These are phyloP conservation scores for Encarsia formosa DNA, from an alignment of 2,888 invertebrate genomes.

Conservation along the genomic window DNA sequence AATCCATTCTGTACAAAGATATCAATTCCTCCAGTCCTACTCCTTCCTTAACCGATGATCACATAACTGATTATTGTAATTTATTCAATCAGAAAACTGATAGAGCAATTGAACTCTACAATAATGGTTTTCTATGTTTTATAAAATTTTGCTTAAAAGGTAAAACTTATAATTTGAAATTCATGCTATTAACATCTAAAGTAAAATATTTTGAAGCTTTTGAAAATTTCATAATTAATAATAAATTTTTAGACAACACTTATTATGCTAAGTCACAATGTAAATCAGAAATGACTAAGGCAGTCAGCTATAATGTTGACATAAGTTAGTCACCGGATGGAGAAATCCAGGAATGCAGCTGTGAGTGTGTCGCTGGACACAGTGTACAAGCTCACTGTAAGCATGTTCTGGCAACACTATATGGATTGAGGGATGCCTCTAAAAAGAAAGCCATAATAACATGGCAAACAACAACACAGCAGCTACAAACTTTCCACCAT, in stretches of 20 bases:
- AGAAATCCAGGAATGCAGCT: background rate
- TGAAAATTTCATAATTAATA: background rate
- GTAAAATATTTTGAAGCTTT: too few species aligned
- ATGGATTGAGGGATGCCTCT: background rate
- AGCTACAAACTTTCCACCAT: conserved; percentile 12
- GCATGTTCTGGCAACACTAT: background rate
- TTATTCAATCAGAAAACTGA: background rate
- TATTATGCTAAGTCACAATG: conserved; percentile 1
- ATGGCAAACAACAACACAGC: background rate
- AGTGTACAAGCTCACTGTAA: conserved; percentile 9
- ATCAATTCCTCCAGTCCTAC: background rate
- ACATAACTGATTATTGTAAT: background rate
- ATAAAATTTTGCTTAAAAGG: background rate
- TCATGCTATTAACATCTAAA: too few species aligned
- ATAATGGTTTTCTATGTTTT: background rate
- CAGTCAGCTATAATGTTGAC: background rate
- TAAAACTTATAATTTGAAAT: background rate
- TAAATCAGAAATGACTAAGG: conserved; percentile 6
- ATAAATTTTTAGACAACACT: background rate
- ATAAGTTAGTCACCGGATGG: background rate
- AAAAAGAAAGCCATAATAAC: background rate
- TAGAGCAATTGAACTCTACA: background rate
- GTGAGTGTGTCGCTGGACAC: conserved; percentile 10
- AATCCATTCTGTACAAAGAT: background rate
- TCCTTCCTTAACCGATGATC: background rate